Conservation (phyloP, 2,888 invertebrate species). For the Macropis europaea region DNA sequence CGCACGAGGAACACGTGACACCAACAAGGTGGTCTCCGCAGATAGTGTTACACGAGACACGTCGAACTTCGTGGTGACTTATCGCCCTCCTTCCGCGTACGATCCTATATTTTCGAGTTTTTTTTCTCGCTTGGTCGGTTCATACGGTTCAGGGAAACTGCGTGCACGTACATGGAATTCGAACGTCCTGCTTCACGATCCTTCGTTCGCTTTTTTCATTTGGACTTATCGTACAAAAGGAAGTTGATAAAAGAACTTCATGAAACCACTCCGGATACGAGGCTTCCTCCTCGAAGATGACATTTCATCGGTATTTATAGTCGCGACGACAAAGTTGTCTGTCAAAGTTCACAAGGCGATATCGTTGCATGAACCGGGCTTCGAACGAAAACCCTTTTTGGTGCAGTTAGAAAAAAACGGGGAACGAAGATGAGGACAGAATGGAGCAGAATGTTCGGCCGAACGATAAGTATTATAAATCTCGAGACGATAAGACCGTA, state of each 20-base stretch:
- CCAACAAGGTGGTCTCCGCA: conserved; percentile 27
- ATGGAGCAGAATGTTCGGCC: neutral
- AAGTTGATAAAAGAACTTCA: conserved; percentile 60
- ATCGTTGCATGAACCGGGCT: conserved; percentile 19
- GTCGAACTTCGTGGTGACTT: conserved; percentile 1
- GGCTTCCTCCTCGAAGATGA: conserved; percentile 24
- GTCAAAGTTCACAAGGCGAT: no score
- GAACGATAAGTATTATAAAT: conserved; percentile 21
- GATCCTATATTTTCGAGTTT: conserved; percentile 8
- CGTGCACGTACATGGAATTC: no score
- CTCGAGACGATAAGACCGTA: conserved; percentile 17
- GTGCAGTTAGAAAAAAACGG: no score
- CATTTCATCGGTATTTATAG: conserved; percentile 1
- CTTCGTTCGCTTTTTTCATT: conserved; percentile 7
- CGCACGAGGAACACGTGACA: conserved; percentile 40
- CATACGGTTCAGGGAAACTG: no score
- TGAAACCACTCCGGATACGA: conserved; percentile 24
- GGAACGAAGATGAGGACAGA: neutral
- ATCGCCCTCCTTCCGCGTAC: neutral
- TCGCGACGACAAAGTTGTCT: conserved; percentile 13
- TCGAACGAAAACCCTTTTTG: neutral
- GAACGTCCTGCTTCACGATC: no score
- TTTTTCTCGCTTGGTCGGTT: neutral
- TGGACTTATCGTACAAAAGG: conserved; percentile 50
- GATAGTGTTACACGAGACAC: conserved; percentile 31